Percentiles rank a stretch among this genome's conserved stretches.
Conservation (phyloP, 2,888 invertebrate genomes). For the Abrostola tripartita region DNA sequence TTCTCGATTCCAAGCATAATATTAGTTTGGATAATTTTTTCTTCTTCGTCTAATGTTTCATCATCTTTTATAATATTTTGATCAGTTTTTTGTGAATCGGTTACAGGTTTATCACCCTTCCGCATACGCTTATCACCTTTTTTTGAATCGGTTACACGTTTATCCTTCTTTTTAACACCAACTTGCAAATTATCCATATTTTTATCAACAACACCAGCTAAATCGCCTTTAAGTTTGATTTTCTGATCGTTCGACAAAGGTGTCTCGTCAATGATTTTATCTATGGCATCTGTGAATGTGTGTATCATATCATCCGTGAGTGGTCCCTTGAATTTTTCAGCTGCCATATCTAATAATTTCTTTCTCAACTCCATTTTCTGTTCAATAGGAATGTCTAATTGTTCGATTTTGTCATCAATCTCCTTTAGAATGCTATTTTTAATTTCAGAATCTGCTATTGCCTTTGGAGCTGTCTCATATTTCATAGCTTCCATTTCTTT, state of each 20-base stretch:
- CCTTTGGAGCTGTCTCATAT: no score
- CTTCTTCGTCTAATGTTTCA: not conserved
- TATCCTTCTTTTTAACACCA: not conserved
- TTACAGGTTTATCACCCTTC: no score
- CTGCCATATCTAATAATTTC: constrained; percentile 4
- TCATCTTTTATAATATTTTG: no score
- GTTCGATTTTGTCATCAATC: not conserved
- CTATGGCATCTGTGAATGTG: constrained; percentile 11
- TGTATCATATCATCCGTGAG: constrained; percentile 1
- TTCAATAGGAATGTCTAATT: not conserved
- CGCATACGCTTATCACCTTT: not conserved
- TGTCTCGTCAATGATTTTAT: constrained; percentile 3
- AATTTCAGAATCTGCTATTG: not conserved
- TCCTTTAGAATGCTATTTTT: constrained; percentile 3
- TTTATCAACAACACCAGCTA: constrained; percentile 7
- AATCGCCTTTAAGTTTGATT: constrained; percentile 12
- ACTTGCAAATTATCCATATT: constrained; percentile 1
- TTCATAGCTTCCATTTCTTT: not conserved
- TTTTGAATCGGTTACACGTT: not conserved
- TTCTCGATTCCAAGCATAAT: not conserved
- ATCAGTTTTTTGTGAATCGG: no score
- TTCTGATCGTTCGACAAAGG: constrained; percentile 4
- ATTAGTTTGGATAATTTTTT: not conserved
- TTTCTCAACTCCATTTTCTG: constrained; percentile 12
- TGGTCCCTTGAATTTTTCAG: constrained; percentile 5